phyloP scores from a whole-genome alignment of 2,113 vertebrate genomes.

The Catharus bicknelli region DNA sequence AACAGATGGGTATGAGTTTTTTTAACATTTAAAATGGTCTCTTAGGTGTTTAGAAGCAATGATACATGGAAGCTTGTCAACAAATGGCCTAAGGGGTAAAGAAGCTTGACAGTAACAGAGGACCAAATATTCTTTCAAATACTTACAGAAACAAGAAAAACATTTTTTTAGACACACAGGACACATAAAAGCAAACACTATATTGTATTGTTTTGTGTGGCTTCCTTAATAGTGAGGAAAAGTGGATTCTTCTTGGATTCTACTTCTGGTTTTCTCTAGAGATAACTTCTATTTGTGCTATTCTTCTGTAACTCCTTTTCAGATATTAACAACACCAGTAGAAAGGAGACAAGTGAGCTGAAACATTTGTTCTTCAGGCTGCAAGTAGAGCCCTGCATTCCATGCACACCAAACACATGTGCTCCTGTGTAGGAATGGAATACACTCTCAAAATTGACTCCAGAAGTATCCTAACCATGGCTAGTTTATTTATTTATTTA shows the following conservation, averaged over 20 bases:
- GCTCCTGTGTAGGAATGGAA: neutral
- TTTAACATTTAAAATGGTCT: neutral
- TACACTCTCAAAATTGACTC: neutral
- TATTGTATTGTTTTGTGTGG: neutral
- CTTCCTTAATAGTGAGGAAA: neutral
- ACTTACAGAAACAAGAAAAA: neutral
- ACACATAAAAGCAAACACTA: neutral
- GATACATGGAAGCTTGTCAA: neutral
- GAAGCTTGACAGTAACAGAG: neutral
- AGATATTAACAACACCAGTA: neutral
- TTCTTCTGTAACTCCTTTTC: neutral
- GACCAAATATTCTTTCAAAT: neutral
- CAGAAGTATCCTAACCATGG: neutral
- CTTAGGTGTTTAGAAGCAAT: neutral
- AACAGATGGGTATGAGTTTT: neutral
- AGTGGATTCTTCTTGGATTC: neutral
- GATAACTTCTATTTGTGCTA: neutral
- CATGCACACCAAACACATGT: neutral
- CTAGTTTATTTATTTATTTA: neutral
- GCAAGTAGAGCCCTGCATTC: neutral
- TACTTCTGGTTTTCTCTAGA: neutral
- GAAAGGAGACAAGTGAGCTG: neutral
- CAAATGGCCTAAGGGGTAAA: slow-evolving; percentile 2
- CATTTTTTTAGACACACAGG: neutral
- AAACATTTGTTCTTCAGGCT: neutral